These are phyloP conservation scores for Aphaenogaster ashmeadi DNA, from an alignment of 1,140 invertebrate genomes.

Conservation along the genomic window DNA sequence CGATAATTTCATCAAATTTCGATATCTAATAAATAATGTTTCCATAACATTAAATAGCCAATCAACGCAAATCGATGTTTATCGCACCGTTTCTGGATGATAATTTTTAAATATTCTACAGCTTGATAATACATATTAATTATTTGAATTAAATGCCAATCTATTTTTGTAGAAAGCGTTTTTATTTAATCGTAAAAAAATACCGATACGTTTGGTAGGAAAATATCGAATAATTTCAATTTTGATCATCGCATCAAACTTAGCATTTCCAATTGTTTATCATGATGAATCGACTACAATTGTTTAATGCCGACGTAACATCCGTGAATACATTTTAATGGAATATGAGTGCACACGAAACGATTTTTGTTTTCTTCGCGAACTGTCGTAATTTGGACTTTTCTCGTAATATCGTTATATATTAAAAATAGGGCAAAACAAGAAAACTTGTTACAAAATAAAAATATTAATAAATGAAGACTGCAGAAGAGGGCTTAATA, in stretches of 20 bases:
- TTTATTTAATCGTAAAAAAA: background rate
- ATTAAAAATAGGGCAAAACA: background rate
- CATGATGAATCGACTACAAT: constrained; percentile 7
- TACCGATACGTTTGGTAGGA: background rate
- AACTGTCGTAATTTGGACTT: constrained; percentile 19
- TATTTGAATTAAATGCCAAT: background rate
- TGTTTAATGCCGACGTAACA: constrained; percentile 17
- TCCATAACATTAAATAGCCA: background rate
- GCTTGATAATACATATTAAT: background rate
- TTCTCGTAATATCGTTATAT: background rate
- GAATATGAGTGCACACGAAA: constrained; percentile 21
- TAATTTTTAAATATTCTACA: background rate
- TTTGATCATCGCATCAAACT: background rate
- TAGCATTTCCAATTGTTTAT: background rate
- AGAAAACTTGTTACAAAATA: background rate
- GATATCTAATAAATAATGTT: background rate
- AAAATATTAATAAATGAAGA: background rate
- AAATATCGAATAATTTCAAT: background rate
- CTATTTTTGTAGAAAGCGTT: background rate
- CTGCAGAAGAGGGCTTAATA: background rate
- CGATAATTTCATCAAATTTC: background rate
- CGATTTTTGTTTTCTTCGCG: constrained; percentile 1
- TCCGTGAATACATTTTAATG: constrained; percentile 45
- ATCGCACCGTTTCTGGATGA: background rate
- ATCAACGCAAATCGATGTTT: background rate